Evolutionary conservation across 2,888 invertebrate genomes (phyloP).

Genomic region (Ptychoptera contaminata): DNA sequence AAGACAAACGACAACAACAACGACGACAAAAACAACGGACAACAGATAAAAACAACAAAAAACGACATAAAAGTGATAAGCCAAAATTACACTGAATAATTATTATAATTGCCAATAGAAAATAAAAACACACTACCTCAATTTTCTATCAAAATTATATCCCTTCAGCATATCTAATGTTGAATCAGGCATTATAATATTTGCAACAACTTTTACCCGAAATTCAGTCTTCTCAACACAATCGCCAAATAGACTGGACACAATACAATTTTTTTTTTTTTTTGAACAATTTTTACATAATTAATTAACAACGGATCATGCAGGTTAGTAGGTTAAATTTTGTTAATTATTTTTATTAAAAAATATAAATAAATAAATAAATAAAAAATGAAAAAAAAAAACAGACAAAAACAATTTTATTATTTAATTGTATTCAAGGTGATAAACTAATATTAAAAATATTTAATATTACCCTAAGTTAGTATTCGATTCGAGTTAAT

Average conservation of each 20-base stretch:
- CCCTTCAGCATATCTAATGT: too few relatives aligned
- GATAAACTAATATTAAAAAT: too few relatives aligned
- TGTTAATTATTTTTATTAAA: too few relatives aligned
- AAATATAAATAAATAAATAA: not conserved
- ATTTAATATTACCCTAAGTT: slow-evolving; percentile 5
- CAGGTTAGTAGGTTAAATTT: too few relatives aligned
- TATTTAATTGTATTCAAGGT: slow-evolving; percentile 1
- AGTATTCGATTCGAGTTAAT: slow-evolving; percentile 6
- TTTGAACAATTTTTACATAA: not conserved
- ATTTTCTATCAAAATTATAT: too few relatives aligned
- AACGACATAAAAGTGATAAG: too few relatives aligned
- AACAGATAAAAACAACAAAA: too few relatives aligned
- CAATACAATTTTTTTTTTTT: not conserved
- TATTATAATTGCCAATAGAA: too few relatives aligned
- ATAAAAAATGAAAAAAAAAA: slow-evolving; percentile 1
- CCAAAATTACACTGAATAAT: too few relatives aligned
- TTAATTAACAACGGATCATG: not conserved
- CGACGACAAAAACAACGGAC: too few relatives aligned
- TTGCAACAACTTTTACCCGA: slow-evolving; percentile 5
- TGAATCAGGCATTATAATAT: not conserved
- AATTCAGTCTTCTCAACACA: slow-evolving; percentile 4
- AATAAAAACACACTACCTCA: not conserved
- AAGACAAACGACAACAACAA: too few relatives aligned
- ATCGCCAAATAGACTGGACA: slow-evolving; percentile 7
- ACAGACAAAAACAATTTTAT: slow-evolving; percentile 2